Conservation (phyloP, 2,888 invertebrate species). For the Hirtodrosophila histrioides region DNA sequence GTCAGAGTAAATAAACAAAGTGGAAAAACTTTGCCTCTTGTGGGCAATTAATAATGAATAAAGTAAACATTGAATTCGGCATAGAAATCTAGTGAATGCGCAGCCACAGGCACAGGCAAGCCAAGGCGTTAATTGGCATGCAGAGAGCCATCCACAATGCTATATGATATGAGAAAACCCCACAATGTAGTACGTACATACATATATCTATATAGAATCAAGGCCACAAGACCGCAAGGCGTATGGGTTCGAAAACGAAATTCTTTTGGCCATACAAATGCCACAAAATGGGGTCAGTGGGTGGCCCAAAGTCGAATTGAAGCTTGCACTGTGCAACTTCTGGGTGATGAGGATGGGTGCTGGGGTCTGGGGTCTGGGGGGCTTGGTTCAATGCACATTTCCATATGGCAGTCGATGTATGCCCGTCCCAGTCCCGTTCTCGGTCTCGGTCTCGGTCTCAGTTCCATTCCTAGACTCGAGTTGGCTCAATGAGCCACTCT, state of each 20-base stretch:
- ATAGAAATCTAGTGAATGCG: constrained; percentile 35
- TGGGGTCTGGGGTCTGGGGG: not conserved
- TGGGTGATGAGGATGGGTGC: not conserved
- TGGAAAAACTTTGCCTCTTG: constrained; percentile 39
- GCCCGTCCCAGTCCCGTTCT: not conserved
- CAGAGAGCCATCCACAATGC: constrained; percentile 20
- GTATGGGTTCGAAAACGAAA: constrained; percentile 50
- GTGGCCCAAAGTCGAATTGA: constrained; percentile 51
- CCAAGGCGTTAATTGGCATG: constrained; percentile 67
- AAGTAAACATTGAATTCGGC: constrained; percentile 44
- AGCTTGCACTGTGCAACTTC: constrained; percentile 8
- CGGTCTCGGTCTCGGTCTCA: not conserved
- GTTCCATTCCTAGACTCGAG: not conserved
- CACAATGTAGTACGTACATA: not conserved
- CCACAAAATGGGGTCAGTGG: constrained; percentile 71
- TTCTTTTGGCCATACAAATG: constrained; percentile 57
- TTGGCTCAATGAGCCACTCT: constrained; percentile 16
- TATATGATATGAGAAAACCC: too few relatives aligned
- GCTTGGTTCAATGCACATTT: constrained; percentile 46
- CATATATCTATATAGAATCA: constrained; percentile 22
- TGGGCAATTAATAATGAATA: constrained; percentile 61
- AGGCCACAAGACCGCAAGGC: constrained; percentile 23
- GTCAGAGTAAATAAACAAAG: constrained; percentile 15
- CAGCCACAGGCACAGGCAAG: constrained; percentile 27
- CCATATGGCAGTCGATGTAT: constrained; percentile 26